Conservation (phyloP, 2,888 invertebrate species). For the Didymodactylos carnosus region DNA sequence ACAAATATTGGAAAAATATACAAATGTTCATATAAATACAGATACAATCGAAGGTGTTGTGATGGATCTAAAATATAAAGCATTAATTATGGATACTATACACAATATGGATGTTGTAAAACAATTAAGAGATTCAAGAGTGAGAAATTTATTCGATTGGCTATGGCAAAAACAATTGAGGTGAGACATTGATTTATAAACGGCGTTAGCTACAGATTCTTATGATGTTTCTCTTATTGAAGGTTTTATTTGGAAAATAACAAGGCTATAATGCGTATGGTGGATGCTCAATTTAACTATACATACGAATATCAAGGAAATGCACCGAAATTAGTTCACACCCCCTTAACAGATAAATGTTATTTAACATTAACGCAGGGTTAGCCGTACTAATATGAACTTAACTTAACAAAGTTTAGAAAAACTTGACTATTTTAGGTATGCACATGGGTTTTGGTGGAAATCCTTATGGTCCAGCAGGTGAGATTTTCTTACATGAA, state of each 20-base stretch:
- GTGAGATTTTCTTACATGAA: not conserved
- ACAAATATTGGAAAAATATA: constrained; percentile 35
- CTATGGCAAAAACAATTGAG: constrained; percentile 84
- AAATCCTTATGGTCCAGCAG: constrained; percentile 47
- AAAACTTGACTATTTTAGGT: too few species aligned
- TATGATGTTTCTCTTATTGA: not conserved
- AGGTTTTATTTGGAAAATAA: constrained; percentile 23
- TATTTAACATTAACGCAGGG: constrained; percentile 85
- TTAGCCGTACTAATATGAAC: too few species aligned
- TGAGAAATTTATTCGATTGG: constrained; percentile 56
- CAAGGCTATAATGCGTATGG: constrained; percentile 61
- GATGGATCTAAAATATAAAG: constrained; percentile 64
- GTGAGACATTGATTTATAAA: constrained; percentile 42
- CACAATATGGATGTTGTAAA: constrained; percentile 67
- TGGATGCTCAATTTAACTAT: constrained; percentile 75
- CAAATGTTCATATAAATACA: constrained; percentile 24
- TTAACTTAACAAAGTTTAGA: constrained; percentile 2
- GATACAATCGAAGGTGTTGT: constrained; percentile 33
- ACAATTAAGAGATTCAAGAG: constrained; percentile 47
- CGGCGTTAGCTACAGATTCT: not conserved
- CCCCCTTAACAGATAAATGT: constrained; percentile 85
- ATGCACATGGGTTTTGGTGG: constrained; percentile 87
- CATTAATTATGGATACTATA: constrained; percentile 73
- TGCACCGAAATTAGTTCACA: constrained; percentile 75
- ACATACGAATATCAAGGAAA: constrained; percentile 97